phyloP scores from a whole-genome alignment of 2,888 invertebrate species.

The Caenorhabditis macrosperma region DNA sequence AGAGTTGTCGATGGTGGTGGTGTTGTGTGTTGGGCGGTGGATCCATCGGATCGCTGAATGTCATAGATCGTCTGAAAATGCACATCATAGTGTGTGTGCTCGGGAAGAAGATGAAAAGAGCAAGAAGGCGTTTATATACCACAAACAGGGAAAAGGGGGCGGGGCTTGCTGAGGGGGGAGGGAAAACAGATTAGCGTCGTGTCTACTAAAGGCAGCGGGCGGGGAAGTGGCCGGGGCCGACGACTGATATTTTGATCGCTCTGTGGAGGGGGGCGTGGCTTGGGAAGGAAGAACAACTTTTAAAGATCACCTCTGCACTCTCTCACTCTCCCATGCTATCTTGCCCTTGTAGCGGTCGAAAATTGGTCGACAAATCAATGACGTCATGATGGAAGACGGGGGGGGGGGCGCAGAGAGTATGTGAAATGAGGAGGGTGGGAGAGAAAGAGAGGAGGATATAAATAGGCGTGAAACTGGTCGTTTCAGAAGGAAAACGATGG shows the following conservation, averaged over 20 bases:
- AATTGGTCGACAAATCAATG: conserved; percentile 35
- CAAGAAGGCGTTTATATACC: background rate
- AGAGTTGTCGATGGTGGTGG: no score
- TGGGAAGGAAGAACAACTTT: no score
- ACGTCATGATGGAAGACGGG: conserved; percentile 22
- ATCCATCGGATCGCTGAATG: conserved; percentile 37
- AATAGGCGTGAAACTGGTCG: conserved; percentile 35
- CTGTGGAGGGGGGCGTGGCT: conserved; percentile 28
- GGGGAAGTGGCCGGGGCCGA: no score
- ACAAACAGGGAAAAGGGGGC: conserved; percentile 19
- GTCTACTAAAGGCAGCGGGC: background rate
- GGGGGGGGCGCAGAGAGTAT: background rate
- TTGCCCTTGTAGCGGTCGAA: conserved; percentile 1
- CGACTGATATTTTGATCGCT: conserved; percentile 33
- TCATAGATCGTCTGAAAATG: conserved; percentile 28
- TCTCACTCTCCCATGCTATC: background rate
- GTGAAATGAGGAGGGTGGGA: background rate
- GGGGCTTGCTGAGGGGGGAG: conserved; percentile 12
- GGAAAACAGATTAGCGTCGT: conserved; percentile 26
- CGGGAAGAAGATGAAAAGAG: background rate
- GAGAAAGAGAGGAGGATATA: conserved; percentile 12
- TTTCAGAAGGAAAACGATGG: no score
- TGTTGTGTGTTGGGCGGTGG: background rate
- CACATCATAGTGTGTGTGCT: background rate
- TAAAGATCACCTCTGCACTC: conserved; percentile 22